phyloP scores from a whole-genome alignment of 2,113 vertebrate species.

The Otolemur garnettii region DNA sequence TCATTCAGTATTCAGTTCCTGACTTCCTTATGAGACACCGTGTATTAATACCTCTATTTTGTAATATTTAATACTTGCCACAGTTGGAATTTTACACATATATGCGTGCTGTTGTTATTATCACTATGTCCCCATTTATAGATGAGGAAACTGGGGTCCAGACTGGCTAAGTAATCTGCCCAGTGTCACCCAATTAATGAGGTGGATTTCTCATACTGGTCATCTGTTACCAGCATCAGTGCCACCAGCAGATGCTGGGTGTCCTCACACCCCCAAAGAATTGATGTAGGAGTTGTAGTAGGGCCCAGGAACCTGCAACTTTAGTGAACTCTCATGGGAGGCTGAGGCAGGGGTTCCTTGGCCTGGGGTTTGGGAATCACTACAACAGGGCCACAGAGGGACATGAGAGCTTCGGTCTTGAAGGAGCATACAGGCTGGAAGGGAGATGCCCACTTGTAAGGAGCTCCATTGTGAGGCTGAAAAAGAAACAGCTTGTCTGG shows the following conservation, averaged over 20 bases:
- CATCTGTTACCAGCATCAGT: too few relatives aligned
- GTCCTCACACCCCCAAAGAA: rapidly evolving
- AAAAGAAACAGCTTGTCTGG: not conserved
- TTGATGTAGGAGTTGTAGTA: not conserved
- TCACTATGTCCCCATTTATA: too few relatives aligned
- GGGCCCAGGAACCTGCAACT: not conserved
- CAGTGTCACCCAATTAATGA: too few relatives aligned
- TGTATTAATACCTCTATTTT: too few relatives aligned
- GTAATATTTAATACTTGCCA: too few relatives aligned
- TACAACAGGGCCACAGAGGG: not conserved
- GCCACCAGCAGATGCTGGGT: not conserved
- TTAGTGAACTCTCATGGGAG: not conserved
- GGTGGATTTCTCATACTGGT: too few relatives aligned
- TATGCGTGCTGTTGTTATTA: too few relatives aligned
- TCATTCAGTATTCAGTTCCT: too few relatives aligned
- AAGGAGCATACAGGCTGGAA: not conserved
- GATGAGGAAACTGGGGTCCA: too few relatives aligned
- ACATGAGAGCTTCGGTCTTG: not conserved
- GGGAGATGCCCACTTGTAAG: rapidly evolving
- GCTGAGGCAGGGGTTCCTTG: not conserved
- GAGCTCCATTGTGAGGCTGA: not conserved
- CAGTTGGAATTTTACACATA: too few relatives aligned
- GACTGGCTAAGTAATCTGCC: too few relatives aligned
- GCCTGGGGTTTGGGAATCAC: not conserved
- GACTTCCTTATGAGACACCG: too few relatives aligned